phyloP scores from a whole-genome alignment of 2,797 vertebrate species.

The Muscicapa striata region DNA sequence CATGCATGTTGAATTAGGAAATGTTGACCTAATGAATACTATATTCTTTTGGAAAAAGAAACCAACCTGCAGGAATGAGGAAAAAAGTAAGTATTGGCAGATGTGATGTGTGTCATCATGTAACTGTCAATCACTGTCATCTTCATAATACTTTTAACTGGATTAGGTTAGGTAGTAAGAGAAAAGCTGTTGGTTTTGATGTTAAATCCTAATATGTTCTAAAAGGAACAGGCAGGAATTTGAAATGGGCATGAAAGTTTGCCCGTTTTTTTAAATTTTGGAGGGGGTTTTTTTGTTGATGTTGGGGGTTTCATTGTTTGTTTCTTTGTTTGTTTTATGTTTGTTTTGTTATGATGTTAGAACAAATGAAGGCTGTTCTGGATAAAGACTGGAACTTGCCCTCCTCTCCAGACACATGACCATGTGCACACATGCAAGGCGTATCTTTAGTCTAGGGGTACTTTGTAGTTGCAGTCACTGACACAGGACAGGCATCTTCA shows the following conservation, averaged over 20 bases:
- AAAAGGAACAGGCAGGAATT: not conserved
- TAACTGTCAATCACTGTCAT: slow-evolving; percentile 28
- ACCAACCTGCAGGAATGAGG: not conserved
- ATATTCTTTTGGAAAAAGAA: not conserved
- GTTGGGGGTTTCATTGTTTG: not conserved
- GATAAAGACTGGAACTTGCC: not conserved
- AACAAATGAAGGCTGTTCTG: not conserved
- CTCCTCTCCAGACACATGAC: fast-evolving
- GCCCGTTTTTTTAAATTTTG: not conserved
- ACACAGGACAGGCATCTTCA: not conserved
- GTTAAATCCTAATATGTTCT: not conserved
- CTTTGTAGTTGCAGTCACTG: not conserved
- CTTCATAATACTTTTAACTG: not conserved
- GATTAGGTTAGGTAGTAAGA: not conserved
- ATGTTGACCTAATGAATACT: not conserved
- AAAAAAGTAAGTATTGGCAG: not conserved
- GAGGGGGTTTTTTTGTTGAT: not conserved
- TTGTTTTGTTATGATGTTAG: not conserved
- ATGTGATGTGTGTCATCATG: not conserved
- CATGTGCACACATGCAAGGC: fast-evolving
- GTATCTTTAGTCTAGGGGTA: not conserved
- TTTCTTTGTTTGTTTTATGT: not conserved
- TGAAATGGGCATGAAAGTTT: not conserved
- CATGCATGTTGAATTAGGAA: not conserved
- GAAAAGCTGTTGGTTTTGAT: not conserved